Conservation (phyloP, 2,888 invertebrate genomes). For the Lycocerus yunnanus region DNA sequence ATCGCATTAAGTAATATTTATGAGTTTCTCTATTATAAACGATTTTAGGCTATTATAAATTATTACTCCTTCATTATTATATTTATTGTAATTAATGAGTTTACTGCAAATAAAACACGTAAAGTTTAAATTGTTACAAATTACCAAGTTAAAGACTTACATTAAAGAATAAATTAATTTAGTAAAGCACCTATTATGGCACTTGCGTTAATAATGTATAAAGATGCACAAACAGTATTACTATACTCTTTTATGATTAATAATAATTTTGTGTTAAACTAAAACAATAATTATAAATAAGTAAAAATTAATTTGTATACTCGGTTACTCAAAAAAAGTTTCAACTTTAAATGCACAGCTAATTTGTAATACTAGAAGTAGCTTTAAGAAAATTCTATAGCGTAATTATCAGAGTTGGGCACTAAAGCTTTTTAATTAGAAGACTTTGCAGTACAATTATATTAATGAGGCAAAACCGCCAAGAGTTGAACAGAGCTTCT, state of each 20-base stretch:
- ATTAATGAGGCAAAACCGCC: slow-evolving; percentile 18
- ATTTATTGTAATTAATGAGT: slow-evolving; percentile 2
- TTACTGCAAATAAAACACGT: not conserved
- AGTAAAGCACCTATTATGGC: not conserved
- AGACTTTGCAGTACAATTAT: slow-evolving; percentile 17
- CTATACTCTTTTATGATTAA: not conserved
- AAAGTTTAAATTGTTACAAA: not conserved
- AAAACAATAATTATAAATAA: not conserved
- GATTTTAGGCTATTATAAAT: not conserved
- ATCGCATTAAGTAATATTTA: slow-evolving; percentile 1
- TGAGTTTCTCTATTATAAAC: not conserved
- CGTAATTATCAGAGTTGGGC: slow-evolving; percentile 7
- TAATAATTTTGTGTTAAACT: not conserved
- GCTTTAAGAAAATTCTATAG: slow-evolving; percentile 8
- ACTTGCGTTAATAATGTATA: not conserved
- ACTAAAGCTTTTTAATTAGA: slow-evolving; percentile 20
- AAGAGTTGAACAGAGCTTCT: slow-evolving; percentile 9
- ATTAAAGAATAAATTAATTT: not conserved
- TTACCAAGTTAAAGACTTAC: not conserved
- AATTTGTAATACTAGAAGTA: slow-evolving; percentile 5
- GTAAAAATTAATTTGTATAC: not conserved
- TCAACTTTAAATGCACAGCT: not conserved
- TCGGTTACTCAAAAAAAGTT: not conserved
- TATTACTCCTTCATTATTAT: not conserved
- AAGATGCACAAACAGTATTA: not conserved